Evolutionary conservation across 2,113 vertebrate genomes (phyloP), one percentile per base, ranked within the genome.

Genomic region (Camelus dromedarius): DNA sequence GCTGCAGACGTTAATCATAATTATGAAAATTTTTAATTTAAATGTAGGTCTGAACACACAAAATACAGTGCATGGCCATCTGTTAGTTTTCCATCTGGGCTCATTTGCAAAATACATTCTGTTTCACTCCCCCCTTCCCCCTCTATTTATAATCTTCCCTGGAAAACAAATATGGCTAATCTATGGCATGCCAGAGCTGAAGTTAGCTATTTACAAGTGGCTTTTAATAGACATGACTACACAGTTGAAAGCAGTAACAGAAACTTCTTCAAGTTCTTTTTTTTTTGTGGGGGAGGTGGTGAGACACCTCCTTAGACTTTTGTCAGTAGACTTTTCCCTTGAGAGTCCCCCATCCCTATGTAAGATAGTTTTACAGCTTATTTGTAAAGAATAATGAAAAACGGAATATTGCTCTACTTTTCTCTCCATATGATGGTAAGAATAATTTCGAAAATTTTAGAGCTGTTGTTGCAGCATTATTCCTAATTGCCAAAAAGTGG

Each of bases 21-120:
- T 99, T 98, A 99, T 98, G 98, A 98, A 99, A 98, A 99, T 98
- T 98, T 98, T 98, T 98, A 97, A 99, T 99, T 99, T 99, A 99
- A 99, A 99, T 99, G 98, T 98, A 98, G 95, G 97, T 79, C 96
- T 98, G 97, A 98, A 97, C 98, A 98, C 98, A 98, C 97, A 99
- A 99, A 99, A 98, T 98, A 98, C 98, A 98, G 98, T 97, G 96
- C 96, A 97, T 93, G 97, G 95, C 99, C 99, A 99, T 99, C 98
- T 99, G 99, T 98, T 99, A 98, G 97, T 98, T 99, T 99, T 98
- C 98, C 98, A 98, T 99, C 98, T 98, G 98, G 98, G 81, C 98
- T 98, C 97, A 98, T 99, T 99, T 99, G 98, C 98, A 99, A 99
- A 99, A 98, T 98, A 98, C 97, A 98, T 97, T 98, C 96, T 97